Percentiles rank a stretch among this genome's conserved stretches.
Conservation (phyloP, 2,888 invertebrate species). For the Microplitis deprimator region DNA sequence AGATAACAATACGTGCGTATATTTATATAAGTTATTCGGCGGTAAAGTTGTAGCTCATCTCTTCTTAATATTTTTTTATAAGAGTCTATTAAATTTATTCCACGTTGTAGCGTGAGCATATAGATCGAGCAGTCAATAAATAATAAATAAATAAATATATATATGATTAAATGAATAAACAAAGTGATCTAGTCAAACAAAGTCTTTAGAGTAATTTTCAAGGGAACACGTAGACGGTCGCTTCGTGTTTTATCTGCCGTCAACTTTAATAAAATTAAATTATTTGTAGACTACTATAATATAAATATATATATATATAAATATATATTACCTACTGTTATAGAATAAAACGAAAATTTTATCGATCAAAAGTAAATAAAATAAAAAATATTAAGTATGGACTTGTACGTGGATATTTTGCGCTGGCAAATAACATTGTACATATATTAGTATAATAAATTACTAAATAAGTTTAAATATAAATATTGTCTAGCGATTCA, state of each 20-base stretch:
- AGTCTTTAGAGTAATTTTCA: constrained; percentile 53
- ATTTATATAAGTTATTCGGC: constrained; percentile 46
- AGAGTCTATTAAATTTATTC: constrained; percentile 55
- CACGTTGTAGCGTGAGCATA: constrained; percentile 61
- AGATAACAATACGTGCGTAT: constrained; percentile 50
- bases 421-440: constrained; percentile 51
- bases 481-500: constrained; percentile 48
- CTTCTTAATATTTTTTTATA: constrained; percentile 68
- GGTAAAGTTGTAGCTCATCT: constrained; percentile 55
- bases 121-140: constrained; percentile 57
- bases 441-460: constrained; percentile 45
- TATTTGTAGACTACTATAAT: constrained; percentile 11
- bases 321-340: constrained; percentile 43
- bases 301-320: constrained; percentile 4
- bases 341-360: constrained; percentile 49
- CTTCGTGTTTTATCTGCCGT: constrained; percentile 30
- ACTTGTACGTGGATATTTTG: constrained; percentile 43
- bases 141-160: constrained; percentile 54
- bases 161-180: constrained; percentile 50
- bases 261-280: constrained; percentile 44
- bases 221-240: constrained; percentile 23
- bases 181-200: constrained; percentile 68
- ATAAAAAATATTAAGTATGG: constrained; percentile 25
- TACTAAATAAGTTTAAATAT: constrained; percentile 52
- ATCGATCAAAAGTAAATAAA: constrained; percentile 41